A percentile compares a stretch with the other conserved stretches of the same genome.
Evolutionary conservation across 2,888 invertebrate genomes (phyloP).

Genomic region (Eupithecia dodoneata): DNA sequence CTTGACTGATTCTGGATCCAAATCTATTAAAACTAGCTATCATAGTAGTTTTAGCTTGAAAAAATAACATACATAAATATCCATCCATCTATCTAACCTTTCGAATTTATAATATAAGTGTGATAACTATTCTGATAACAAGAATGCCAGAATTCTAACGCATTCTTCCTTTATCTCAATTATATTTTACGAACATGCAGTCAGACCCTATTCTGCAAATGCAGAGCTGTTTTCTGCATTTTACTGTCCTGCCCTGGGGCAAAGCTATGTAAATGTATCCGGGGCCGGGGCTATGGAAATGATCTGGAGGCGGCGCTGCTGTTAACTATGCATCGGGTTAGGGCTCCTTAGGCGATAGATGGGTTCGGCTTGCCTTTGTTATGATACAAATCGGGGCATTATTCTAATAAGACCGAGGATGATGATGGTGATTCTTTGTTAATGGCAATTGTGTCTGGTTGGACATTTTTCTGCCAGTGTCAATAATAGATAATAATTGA

Average conservation of each 20-base stretch:
- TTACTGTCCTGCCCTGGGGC: conserved; percentile 57
- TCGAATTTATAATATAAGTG: too few species aligned
- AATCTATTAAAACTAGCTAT: too few species aligned
- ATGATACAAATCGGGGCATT: conserved; percentile 7
- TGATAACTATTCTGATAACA: not conserved
- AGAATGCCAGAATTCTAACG: not conserved
- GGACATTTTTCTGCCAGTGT: too few species aligned
- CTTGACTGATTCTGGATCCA: too few species aligned
- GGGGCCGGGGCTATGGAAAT: conserved; percentile 65
- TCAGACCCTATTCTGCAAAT: conserved; percentile 8
- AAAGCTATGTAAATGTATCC: conserved; percentile 69
- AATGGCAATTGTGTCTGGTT: too few species aligned
- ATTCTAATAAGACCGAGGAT: not conserved
- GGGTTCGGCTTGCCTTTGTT: conserved; percentile 16
- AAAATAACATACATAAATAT: too few species aligned
- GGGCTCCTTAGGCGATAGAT: conserved; percentile 34
- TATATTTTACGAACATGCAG: conserved; percentile 10
- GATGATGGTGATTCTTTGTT: too few species aligned
- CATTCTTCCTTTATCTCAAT: not conserved
- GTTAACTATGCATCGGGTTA: conserved; percentile 35
- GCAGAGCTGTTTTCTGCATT: conserved; percentile 56
- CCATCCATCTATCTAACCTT: too few species aligned
- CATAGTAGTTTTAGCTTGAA: too few species aligned
- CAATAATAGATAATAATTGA: too few species aligned
- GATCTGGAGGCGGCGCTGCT: conserved; percentile 47